Percentiles rank a stretch among this genome's conserved stretches.
phyloP scores from a whole-genome alignment of 2,113 vertebrate genomes.

The Charadrius vociferus region DNA sequence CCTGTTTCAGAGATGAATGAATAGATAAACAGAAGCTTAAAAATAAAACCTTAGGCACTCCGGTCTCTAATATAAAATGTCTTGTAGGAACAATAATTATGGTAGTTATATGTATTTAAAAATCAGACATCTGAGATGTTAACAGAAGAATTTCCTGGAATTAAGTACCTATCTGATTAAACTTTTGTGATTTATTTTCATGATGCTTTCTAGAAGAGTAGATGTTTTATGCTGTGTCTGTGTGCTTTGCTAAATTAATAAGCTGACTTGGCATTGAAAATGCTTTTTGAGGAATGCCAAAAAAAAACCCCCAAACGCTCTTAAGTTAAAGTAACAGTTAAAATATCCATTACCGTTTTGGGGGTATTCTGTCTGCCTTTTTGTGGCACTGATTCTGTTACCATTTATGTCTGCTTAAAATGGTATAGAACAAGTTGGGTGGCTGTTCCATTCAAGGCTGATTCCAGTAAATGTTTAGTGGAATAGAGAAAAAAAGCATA shows the following conservation, averaged over 20 bases:
- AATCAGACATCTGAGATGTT: slow-evolving; percentile 25
- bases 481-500: background rate
- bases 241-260: slow-evolving; percentile 3
- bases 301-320: background rate
- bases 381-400: background rate
- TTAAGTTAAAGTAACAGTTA: background rate
- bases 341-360: background rate
- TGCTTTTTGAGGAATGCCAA: background rate
- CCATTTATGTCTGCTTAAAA: background rate
- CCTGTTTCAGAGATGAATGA: slow-evolving; percentile 25
- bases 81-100: slow-evolving; percentile 27
- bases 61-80: background rate
- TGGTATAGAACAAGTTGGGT: background rate
- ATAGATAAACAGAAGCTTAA: slow-evolving; percentile 46
- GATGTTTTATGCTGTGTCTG: background rate
- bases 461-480: background rate
- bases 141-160: slow-evolving; percentile 37
- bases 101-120: slow-evolving; percentile 34
- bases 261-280: background rate
- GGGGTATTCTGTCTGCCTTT: background rate
- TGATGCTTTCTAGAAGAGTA: background rate
- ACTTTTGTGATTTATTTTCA: slow-evolving; percentile 12
- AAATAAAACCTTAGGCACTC: slow-evolving; percentile 33
- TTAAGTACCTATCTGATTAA: slow-evolving; percentile 42
- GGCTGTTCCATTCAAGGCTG: background rate